Percentiles rank a stretch among this genome's conserved stretches.
Evolutionary conservation across 2,113 vertebrate genomes (phyloP).

Genomic region (Panthera tigris): DNA sequence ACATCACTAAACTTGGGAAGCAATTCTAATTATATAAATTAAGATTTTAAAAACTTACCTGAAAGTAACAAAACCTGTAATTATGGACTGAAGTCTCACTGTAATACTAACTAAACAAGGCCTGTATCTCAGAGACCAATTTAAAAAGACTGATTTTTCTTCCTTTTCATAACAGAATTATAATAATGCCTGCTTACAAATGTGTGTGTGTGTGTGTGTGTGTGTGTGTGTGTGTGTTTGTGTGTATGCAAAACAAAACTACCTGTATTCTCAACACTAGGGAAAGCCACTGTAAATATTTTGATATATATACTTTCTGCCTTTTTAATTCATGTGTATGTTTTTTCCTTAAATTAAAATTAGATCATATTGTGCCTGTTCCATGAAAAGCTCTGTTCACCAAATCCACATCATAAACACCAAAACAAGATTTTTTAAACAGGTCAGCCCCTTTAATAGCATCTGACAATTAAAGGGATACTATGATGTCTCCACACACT

Average conservation of each 20-base stretch:
- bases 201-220: too few species aligned
- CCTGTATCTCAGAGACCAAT: background rate
- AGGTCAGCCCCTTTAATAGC: background rate
- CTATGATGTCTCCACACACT: background rate
- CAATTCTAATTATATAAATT: slow-evolving; percentile 25
- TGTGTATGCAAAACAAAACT: background rate
- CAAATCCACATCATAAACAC: background rate
- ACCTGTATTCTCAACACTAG: background rate
- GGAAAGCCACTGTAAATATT: background rate
- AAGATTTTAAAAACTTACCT: slow-evolving; percentile 10
- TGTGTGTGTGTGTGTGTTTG: too few species aligned
- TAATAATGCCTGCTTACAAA: background rate
- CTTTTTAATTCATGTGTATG: background rate
- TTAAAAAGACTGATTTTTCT: background rate
- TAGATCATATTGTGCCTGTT: background rate
- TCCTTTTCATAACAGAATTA: background rate
- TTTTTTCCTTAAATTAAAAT: background rate
- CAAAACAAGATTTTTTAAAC: slow-evolving; percentile 5
- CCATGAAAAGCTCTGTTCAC: background rate
- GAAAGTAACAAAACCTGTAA: background rate
- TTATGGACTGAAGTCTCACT: background rate
- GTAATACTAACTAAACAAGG: background rate
- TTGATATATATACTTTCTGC: background rate
- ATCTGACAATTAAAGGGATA: background rate
- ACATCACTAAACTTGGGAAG: background rate